These are phyloP conservation scores for Neodiprion pinetum DNA, from an alignment of 1,140 invertebrate genomes.

Conservation along the genomic window DNA sequence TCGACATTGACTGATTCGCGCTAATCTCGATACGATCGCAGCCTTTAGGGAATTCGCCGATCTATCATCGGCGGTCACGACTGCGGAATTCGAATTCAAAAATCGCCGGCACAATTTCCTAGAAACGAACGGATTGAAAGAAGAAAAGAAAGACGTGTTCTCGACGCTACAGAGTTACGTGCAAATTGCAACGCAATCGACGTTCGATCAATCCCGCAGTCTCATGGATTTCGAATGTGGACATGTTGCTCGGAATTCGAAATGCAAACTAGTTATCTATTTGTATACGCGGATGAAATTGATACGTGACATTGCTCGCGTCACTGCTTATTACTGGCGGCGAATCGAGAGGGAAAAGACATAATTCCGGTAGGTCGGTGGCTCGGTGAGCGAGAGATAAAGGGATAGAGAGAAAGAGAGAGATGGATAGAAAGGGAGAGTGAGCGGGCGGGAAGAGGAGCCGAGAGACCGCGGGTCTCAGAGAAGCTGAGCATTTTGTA, in stretches of 20 bases:
- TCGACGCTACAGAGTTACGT: too few relatives aligned
- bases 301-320: conserved; percentile 62
- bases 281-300: conserved; percentile 47
- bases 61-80: background rate
- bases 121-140: too few relatives aligned
- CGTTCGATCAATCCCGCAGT: too few relatives aligned
- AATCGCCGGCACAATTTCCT: background rate
- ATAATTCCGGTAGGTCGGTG: too few relatives aligned
- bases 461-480: conserved; percentile 31
- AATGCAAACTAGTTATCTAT: too few relatives aligned
- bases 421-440: conserved; percentile 17
- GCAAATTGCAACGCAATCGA: too few relatives aligned
- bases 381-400: conserved; percentile 25
- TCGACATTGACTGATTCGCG: conserved; percentile 7
- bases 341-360: too few relatives aligned
- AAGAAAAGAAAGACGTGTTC: too few relatives aligned
- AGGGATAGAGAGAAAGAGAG: conserved; percentile 41
- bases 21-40: background rate
- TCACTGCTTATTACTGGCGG: conserved; percentile 50
- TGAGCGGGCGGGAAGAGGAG: conserved; percentile 16
- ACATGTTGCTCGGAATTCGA: too few relatives aligned
- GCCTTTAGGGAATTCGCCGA: background rate
- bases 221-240: too few relatives aligned
- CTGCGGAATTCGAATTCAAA: background rate
- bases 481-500: conserved; percentile 54